Conservation (phyloP, 2,113 vertebrate species). For the Peromyscus leucopus region DNA sequence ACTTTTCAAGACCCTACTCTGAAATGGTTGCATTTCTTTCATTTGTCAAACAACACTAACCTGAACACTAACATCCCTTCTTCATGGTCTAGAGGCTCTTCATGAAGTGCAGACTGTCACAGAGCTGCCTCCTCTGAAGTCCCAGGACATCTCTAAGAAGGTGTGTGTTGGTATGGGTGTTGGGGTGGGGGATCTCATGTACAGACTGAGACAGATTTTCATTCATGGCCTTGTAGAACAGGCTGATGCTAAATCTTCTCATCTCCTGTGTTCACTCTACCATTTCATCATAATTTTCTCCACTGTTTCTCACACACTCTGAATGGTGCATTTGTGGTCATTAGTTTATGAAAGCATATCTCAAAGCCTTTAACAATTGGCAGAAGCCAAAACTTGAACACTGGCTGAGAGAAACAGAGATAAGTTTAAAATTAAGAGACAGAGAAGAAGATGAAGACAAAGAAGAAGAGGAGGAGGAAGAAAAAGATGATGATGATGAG, state of each 20-base stretch:
- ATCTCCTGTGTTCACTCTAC: rapidly evolving
- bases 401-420: neutral
- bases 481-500: too few species aligned
- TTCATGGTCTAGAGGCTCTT: too few species aligned
- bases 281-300: neutral
- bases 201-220: neutral
- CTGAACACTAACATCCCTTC: neutral
- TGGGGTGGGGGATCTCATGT: neutral
- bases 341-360: neutral
- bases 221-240: neutral
- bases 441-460: neutral
- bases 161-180: too few species aligned
- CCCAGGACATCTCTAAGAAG: neutral
- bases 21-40: neutral
- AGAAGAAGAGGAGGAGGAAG: too few species aligned
- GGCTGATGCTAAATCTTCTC: neutral
- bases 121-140: neutral
- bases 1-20: neutral
- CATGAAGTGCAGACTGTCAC: neutral
- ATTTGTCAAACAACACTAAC: neutral
- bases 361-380: neutral
- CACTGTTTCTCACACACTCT: too few species aligned
- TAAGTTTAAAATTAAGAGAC: neutral
- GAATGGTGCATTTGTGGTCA: neutral
- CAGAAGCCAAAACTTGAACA: neutral